Conservation (phyloP, 30 jellyfish, hydroid and myxozoan genomes). For the Nemopilema nomurai region DNA sequence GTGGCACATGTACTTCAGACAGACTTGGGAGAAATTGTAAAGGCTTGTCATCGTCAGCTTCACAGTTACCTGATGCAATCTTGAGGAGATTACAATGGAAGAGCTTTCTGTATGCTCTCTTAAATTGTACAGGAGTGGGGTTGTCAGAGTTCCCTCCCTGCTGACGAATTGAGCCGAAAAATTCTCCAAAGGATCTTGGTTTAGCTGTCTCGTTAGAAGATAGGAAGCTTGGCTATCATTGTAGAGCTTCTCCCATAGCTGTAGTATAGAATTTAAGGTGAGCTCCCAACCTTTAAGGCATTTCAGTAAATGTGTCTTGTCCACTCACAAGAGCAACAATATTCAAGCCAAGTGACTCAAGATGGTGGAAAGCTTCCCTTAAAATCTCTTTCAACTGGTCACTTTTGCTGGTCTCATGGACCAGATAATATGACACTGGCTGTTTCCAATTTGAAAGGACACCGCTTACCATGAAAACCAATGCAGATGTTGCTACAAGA, state of each 20-base stretch:
- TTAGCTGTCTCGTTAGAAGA: constrained; percentile 35
- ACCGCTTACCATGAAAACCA: not conserved
- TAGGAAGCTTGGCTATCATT: not conserved
- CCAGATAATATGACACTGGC: not conserved
- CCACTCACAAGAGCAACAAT: not conserved
- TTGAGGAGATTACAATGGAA: constrained; percentile 20
- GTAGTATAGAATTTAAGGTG: not conserved
- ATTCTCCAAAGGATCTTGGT: constrained; percentile 53
- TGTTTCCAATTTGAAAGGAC: not conserved
- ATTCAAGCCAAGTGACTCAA: not conserved
- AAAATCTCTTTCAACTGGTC: not conserved
- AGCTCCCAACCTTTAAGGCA: constrained; percentile 41
- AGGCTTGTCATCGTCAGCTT: constrained; percentile 4
- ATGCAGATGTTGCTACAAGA: not conserved
- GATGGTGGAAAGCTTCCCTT: not conserved
- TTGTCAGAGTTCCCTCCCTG: constrained; percentile 52
- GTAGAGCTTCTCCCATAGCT: constrained; percentile 8
- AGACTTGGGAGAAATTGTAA: not conserved
- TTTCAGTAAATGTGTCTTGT: not conserved
- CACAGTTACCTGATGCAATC: constrained; percentile 16
- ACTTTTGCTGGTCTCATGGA: not conserved
- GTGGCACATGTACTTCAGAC: not conserved
- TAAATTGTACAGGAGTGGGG: constrained; percentile 29
- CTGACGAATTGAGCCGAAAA: constrained; percentile 42
- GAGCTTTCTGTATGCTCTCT: constrained; percentile 46